These are phyloP conservation scores for Chinchilla lanigera DNA, from an alignment of 2,113 vertebrate genomes.

Conservation along the genomic window DNA sequence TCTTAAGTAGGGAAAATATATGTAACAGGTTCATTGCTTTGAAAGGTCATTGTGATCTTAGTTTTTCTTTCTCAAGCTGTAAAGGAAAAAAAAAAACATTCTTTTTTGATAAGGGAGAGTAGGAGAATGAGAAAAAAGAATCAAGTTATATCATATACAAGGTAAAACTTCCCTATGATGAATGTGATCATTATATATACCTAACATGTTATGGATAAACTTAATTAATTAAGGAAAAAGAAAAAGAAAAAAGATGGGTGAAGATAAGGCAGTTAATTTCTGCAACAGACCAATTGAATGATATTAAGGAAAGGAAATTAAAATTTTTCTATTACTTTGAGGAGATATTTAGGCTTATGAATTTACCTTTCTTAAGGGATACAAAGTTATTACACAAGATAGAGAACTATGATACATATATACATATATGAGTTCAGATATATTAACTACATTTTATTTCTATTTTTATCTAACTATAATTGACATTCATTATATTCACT, in stretches of 20 bases:
- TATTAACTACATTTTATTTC: slow-evolving; percentile 39
- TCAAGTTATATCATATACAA: neutral
- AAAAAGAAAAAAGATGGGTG: neutral
- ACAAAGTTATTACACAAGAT: neutral
- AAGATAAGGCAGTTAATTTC: slow-evolving; percentile 20
- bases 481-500: slow-evolving; percentile 1
- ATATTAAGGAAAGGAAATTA: neutral
- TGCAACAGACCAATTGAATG: neutral
- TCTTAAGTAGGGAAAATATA: neutral
- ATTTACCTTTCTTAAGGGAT: neutral
- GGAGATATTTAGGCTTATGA: neutral
- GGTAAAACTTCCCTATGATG: neutral
- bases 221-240: neutral
- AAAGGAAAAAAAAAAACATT: neutral
- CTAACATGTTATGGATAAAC: neutral
- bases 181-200: neutral
- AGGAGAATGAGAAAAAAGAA: neutral
- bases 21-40: neutral
- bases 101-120: neutral
- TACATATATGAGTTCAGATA: neutral
- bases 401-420: neutral
- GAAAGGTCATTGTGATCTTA: neutral
- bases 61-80: neutral
- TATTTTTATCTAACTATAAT: neutral
- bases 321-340: neutral